These are phyloP conservation scores for Pocillopora meandrina DNA, from an alignment of 92 coral and sea anemone genomes.

Conservation along the genomic window DNA sequence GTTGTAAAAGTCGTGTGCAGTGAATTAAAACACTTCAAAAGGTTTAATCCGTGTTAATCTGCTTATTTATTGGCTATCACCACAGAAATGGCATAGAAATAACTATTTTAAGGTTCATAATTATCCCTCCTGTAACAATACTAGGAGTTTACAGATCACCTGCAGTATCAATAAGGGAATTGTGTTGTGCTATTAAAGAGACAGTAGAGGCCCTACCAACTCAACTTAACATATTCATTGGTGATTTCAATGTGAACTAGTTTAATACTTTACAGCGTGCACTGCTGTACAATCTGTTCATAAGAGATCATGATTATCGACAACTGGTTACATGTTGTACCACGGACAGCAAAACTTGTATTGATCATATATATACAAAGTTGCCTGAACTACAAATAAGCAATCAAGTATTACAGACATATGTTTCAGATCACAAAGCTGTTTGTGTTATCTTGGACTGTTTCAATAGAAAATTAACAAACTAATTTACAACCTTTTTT, in stretches of 20 bases:
- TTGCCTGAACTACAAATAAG: conserved; percentile 25
- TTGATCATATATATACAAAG: conserved; percentile 56
- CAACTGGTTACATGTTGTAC: conserved; percentile 41
- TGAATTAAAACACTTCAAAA: too few species aligned
- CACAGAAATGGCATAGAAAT: not conserved
- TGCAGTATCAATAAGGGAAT: too few species aligned
- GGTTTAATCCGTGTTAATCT: too few species aligned
- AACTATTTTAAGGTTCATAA: too few species aligned
- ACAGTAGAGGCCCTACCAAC: conserved; percentile 21
- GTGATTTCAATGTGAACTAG: conserved; percentile 66
- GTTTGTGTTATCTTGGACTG: conserved; percentile 63
- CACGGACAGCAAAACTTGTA: conserved; percentile 50
- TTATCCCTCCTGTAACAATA: too few species aligned
- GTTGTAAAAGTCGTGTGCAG: too few species aligned
- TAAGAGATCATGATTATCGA: conserved; percentile 38
- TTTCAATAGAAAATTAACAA: not conserved
- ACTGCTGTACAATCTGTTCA: conserved; percentile 45
- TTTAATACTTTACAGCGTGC: conserved; percentile 40
- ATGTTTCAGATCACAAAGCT: conserved; percentile 71
- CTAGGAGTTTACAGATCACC: too few species aligned
- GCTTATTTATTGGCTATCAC: too few species aligned
- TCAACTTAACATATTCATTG: conserved; percentile 39
- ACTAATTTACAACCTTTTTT: too few species aligned
- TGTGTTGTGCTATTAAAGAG: not conserved
- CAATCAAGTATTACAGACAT: conserved; percentile 48